Percentiles rank a stretch among this genome's conserved stretches.
These are phyloP conservation scores for Nautilus pompilius DNA, from an alignment of 1,140 invertebrate species.

Conservation along the genomic window DNA sequence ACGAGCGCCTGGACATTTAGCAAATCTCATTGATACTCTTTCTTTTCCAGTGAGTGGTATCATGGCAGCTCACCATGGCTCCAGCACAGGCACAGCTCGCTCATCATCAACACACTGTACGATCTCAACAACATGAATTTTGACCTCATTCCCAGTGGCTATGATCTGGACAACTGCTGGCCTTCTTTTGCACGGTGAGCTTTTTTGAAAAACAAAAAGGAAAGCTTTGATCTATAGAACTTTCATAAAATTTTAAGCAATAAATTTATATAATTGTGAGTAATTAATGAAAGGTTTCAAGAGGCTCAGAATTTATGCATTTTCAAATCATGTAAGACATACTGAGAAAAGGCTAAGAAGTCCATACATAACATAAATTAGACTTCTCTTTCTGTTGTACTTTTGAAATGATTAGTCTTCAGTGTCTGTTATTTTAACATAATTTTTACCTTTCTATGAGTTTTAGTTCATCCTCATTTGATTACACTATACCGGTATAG, in stretches of 20 bases:
- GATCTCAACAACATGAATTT: conserved; percentile 58
- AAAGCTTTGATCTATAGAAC: no score
- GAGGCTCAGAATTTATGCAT: no score
- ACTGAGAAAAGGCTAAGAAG: background rate
- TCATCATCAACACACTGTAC: conserved; percentile 51
- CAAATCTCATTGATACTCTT: conserved; percentile 7
- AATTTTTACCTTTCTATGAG: no score
- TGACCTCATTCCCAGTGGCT: conserved; percentile 55
- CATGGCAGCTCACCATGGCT: conserved; percentile 43
- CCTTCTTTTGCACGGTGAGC: conserved; percentile 57
- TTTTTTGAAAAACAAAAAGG: background rate
- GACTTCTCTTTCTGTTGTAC: background rate
- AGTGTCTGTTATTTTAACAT: no score
- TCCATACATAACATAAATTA: background rate
- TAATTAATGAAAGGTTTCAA: background rate
- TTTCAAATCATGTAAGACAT: background rate
- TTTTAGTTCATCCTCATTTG: no score
- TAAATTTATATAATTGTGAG: background rate
- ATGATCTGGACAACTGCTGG: conserved; percentile 58
- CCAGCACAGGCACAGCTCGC: conserved; percentile 30
- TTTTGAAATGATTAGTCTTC: no score
- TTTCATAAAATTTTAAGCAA: background rate
- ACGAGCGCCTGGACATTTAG: no score
- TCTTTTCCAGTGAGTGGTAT: conserved; percentile 46
- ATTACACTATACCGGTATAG: no score